A percentile compares a stretch with the other conserved stretches of the same genome.
phyloP scores from a whole-genome alignment of 2,797 vertebrate genomes.

The Pantherophis alleghaniensis region DNA sequence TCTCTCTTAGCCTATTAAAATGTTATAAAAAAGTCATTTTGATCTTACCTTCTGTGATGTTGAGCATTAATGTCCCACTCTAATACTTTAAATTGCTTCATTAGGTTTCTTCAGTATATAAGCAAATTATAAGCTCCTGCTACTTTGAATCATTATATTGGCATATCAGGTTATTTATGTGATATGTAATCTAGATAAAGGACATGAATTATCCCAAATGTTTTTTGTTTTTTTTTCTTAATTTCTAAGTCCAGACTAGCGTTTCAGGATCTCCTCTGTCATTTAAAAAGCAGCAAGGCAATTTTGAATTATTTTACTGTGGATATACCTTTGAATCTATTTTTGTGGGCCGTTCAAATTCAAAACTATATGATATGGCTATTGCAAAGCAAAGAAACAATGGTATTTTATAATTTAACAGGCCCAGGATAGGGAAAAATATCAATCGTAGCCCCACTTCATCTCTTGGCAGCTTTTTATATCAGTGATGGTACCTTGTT shows the following conservation, averaged over 20 bases:
- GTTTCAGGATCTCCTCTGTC: conserved; percentile 64
- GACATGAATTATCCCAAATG: conserved; percentile 60
- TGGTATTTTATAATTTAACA: background rate
- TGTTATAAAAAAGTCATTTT: background rate
- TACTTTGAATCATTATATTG: background rate
- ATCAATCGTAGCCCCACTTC: background rate
- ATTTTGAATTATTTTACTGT: conserved; percentile 63
- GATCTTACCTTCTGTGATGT: background rate
- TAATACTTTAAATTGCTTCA: background rate
- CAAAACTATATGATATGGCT: conserved; percentile 34
- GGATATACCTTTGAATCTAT: conserved; percentile 59
- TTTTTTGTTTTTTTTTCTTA: conserved; percentile 41
- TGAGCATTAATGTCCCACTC: background rate
- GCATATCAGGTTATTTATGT: conserved; percentile 29
- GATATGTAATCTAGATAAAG: conserved; percentile 43
- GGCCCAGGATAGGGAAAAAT: background rate
- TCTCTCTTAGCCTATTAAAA: background rate
- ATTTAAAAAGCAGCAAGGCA: conserved; percentile 62
- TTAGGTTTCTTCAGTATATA: background rate
- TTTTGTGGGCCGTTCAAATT: conserved; percentile 42
- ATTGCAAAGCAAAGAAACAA: conserved; percentile 9
- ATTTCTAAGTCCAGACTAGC: conserved; percentile 62
- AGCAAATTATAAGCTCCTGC: background rate
- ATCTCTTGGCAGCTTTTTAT: background rate
- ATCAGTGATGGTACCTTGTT: background rate